Conservation (phyloP, 1,140 invertebrate genomes). For the Drosophila orena region DNA sequence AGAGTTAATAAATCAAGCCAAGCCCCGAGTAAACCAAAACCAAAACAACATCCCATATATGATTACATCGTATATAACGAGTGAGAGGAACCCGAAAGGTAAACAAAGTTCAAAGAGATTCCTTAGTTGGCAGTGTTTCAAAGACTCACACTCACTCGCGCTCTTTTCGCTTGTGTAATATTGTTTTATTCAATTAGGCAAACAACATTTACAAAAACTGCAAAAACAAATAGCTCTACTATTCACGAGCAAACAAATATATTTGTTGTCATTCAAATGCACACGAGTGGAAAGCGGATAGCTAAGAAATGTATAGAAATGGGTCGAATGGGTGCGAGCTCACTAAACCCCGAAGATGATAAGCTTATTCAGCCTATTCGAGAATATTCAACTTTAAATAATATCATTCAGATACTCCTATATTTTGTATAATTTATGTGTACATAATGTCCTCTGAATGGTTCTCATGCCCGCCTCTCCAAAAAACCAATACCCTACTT, state of each 20-base stretch:
- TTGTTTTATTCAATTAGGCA: slow-evolving; percentile 62
- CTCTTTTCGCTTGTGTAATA: slow-evolving; percentile 45
- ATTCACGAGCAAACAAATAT: slow-evolving; percentile 18
- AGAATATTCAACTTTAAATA: too few species aligned
- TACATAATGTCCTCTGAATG: neutral
- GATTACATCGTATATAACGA: neutral
- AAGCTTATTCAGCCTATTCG: too few species aligned
- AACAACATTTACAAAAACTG: slow-evolving; percentile 49
- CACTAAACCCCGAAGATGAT: neutral
- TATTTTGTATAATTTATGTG: too few species aligned
- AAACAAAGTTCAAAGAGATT: slow-evolving; percentile 49
- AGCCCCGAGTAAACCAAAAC: slow-evolving; percentile 14
- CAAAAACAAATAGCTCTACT: slow-evolving; percentile 14
- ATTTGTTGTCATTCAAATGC: slow-evolving; percentile 56
- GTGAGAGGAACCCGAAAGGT: slow-evolving; percentile 21
- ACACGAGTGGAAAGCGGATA: slow-evolving; percentile 41
- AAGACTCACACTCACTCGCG: slow-evolving; percentile 11
- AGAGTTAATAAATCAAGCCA: slow-evolving; percentile 27
- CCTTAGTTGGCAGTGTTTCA: slow-evolving; percentile 48
- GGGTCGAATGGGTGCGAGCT: neutral
- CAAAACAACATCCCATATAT: slow-evolving; percentile 1
- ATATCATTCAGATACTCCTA: too few species aligned
- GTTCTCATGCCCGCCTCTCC: neutral
- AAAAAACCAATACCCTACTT: neutral
- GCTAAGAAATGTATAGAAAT: neutral